Evolutionary conservation across 2,113 vertebrate species (phyloP), one percentile per base, ranked within the genome.

Genomic region (Eptatretus burgeri): DNA sequence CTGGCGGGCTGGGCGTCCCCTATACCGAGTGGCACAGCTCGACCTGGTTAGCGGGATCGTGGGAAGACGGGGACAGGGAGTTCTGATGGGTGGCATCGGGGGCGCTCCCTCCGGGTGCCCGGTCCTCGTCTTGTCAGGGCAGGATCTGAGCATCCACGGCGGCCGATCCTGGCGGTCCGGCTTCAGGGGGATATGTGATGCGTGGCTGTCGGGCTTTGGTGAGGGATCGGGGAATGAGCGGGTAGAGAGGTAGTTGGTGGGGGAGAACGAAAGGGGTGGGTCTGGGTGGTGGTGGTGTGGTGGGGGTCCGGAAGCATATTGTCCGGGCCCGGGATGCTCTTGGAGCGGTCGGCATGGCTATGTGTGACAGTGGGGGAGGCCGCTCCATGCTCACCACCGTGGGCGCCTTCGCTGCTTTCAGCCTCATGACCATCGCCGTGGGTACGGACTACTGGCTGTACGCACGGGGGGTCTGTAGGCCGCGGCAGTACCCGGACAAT

Each of bases 361-460:
- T 83, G 78, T 88, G 84, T 80, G 83, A 89, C 74, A 83, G 83
- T 68, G 79, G 83, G 75, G 27, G 27, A 41, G 78, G 85, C 71
- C 85, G 91, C 78, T 80, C 80, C 75, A 70, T 85, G 70, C 76
- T 91, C 74, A 81, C 83, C 73, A 78, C 82, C 66, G 80, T 74
- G 70, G 87, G 87, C 62, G 85, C 87, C 69, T 87, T 93, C 71
- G 77, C 76, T 51, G 87, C 85, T 67, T 93, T 93, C 75, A 82
- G 85, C 71, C 83, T 93, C 69, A 93, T 93, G 87, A 80, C 80
- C 73, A 82, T 93, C 73, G 85, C 87, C 74, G 87, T 93, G 71
- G 83, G 85, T 66, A 93, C 87, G 68, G 83, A 91, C 74, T 91
- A 86, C 76, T 91, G 87, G 85, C 82, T 93, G 13, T 91, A 94